These are phyloP conservation scores for Papilio aristodemus DNA, from an alignment of 1,140 invertebrate genomes.

Conservation along the genomic window DNA sequence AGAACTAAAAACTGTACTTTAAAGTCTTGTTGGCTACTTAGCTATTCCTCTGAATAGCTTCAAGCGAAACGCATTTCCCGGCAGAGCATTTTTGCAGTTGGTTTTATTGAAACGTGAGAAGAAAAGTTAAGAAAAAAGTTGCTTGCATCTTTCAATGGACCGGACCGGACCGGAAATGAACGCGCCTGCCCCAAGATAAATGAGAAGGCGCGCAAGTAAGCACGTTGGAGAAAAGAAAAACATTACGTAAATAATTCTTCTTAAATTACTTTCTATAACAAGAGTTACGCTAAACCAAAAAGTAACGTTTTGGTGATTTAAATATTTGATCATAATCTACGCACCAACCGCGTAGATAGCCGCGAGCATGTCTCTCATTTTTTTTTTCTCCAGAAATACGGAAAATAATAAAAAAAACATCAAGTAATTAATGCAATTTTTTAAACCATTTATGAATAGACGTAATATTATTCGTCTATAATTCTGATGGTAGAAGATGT, in stretches of 20 bases:
- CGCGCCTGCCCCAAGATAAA: constrained; percentile 13
- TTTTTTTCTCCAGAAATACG: too few species aligned
- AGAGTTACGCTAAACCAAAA: not conserved
- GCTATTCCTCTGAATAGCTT: constrained; percentile 16
- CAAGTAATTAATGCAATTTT: too few species aligned
- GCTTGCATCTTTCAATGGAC: constrained; percentile 20
- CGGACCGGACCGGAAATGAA: constrained; percentile 20
- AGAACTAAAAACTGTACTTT: constrained; percentile 5
- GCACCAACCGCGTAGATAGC: too few species aligned
- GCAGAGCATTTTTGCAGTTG: constrained; percentile 9
- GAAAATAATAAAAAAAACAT: too few species aligned
- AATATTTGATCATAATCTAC: too few species aligned
- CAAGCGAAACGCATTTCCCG: constrained; percentile 21
- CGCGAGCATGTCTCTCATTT: too few species aligned
- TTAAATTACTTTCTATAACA: not conserved
- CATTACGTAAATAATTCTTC: not conserved
- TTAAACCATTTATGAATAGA: too few species aligned
- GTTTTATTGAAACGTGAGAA: constrained; percentile 20
- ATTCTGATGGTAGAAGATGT: too few species aligned
- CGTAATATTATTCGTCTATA: too few species aligned
- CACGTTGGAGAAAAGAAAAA: not conserved
- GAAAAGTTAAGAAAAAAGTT: constrained; percentile 21
- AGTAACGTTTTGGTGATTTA: not conserved
- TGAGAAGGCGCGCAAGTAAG: constrained; percentile 6
- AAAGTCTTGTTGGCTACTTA: constrained; percentile 19